Percentiles rank a stretch among this genome's conserved stretches.
These are phyloP conservation scores for Temnothorax nylanderi DNA, from an alignment of 1,140 invertebrate genomes.

Conservation along the genomic window DNA sequence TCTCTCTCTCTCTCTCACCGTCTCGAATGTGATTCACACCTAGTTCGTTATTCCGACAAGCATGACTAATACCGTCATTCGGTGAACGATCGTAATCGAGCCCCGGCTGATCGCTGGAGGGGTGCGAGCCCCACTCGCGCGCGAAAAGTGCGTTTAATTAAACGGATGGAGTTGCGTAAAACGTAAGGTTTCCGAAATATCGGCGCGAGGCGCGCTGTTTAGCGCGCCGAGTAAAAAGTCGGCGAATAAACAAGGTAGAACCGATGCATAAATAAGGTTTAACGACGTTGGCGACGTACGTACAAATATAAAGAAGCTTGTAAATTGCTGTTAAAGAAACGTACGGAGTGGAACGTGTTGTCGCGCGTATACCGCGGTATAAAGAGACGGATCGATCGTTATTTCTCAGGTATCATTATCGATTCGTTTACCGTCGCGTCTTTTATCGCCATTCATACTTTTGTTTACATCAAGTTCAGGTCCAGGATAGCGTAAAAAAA, in stretches of 20 bases:
- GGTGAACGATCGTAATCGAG: conserved; percentile 34
- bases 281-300: neutral
- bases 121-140: neutral
- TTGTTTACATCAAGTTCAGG: conserved; percentile 6
- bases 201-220: neutral
- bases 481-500: neutral
- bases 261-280: neutral
- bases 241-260: neutral
- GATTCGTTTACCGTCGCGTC: neutral
- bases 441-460: neutral
- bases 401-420: neutral
- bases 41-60: conserved; percentile 61
- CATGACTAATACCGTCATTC: conserved; percentile 63
- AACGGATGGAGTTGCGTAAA: neutral
- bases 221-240: neutral
- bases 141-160: conserved; percentile 38
- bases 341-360: neutral
- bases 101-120: neutral
- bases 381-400: neutral
- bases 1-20: neutral
- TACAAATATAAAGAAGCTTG: neutral
- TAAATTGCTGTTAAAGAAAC: neutral
- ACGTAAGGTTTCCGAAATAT: conserved; percentile 11
- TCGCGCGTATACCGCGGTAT: neutral
- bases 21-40: conserved; percentile 53